A percentile compares a stretch with the other conserved stretches of the same genome.
Conservation (phyloP, 2,113 vertebrate species). For the Megaceryle maxima region DNA sequence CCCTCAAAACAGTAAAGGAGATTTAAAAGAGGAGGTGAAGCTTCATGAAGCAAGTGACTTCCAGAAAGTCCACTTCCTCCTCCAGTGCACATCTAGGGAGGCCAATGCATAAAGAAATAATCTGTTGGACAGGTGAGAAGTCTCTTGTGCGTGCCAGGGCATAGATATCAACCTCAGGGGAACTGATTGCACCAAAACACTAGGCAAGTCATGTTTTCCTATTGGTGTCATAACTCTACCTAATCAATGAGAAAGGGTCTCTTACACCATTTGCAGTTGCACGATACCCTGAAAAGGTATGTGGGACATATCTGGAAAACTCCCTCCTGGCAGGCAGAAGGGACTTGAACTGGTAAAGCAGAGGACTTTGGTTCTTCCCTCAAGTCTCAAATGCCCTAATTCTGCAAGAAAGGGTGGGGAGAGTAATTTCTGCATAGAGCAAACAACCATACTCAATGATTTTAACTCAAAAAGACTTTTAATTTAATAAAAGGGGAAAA, state of each 20-base stretch:
- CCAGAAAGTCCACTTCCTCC: background rate
- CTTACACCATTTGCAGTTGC: background rate
- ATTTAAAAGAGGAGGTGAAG: background rate
- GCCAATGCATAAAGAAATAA: background rate
- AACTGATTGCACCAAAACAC: background rate
- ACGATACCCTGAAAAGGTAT: background rate
- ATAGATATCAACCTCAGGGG: background rate
- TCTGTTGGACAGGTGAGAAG: background rate
- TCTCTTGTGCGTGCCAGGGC: background rate
- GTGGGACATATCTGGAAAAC: background rate
- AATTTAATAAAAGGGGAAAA: background rate
- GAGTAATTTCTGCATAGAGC: background rate
- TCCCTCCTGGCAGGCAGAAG: background rate
- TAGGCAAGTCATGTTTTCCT: background rate
- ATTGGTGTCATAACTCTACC: background rate
- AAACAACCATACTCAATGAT: fast-evolving
- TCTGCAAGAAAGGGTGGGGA: background rate
- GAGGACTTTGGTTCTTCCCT: background rate
- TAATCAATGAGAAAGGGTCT: background rate
- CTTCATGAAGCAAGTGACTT: background rate
- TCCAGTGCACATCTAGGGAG: background rate
- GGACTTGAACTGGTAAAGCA: background rate
- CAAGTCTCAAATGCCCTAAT: background rate
- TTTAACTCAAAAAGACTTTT: background rate
- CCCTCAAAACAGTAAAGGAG: fast-evolving